Conservation (phyloP, 2,113 vertebrate genomes). For the Eidolon helvum region DNA sequence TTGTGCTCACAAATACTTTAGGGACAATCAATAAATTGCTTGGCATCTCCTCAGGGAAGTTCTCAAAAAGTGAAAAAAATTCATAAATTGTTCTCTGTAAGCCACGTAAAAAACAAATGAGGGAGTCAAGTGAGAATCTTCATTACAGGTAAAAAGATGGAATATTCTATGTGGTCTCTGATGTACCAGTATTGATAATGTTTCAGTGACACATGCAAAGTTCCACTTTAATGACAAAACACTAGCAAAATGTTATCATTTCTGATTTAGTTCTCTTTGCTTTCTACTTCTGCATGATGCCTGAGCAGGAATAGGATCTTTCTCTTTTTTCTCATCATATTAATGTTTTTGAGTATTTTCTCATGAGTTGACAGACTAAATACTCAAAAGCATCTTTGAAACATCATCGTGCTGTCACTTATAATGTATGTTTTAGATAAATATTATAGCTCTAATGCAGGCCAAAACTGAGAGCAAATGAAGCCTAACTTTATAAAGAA, state of each 20-base stretch:
- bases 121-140: neutral
- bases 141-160: neutral
- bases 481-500: neutral
- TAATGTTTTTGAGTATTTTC: neutral
- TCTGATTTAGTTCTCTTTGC: neutral
- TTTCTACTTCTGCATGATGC: neutral
- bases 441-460: neutral
- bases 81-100: constrained; percentile 11
- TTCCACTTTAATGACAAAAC: neutral
- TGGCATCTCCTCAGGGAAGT: neutral
- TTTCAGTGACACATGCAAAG: neutral
- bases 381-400: neutral
- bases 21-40: neutral
- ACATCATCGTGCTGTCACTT: neutral
- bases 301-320: neutral
- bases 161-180: neutral
- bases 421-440: neutral
- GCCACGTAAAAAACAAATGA: neutral
- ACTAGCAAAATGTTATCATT: neutral
- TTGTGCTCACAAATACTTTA: neutral
- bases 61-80: neutral
- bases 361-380: neutral
- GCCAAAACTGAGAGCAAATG: neutral
- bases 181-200: rapidly evolving
- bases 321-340: neutral